These are phyloP conservation scores for Lepidonotus clava DNA, from an alignment of 2,888 invertebrate genomes.

Conservation along the genomic window DNA sequence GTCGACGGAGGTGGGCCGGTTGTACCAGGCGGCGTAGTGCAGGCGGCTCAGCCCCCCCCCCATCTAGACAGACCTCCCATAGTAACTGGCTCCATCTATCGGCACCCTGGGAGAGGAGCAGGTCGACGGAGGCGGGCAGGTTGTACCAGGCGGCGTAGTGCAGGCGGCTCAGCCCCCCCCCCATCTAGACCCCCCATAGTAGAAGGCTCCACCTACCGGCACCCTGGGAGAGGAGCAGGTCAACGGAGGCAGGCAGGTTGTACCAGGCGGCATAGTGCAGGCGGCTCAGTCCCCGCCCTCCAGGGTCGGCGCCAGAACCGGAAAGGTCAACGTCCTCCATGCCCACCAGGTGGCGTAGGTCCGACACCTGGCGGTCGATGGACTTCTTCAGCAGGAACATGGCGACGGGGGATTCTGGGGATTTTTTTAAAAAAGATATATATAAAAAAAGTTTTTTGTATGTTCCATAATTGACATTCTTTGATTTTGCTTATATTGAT, in stretches of 20 bases:
- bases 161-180: conserved; percentile 72
- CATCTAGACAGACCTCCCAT: no score
- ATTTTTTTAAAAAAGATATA: no score
- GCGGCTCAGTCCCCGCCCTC: conserved; percentile 65
- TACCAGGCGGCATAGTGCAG: conserved; percentile 81
- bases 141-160: conserved; percentile 73
- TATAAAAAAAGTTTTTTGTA: no score
- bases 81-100: no score
- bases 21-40: conserved; percentile 81
- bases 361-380: conserved; percentile 50
- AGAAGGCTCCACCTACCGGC: background rate
- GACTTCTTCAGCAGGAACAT: conserved; percentile 49
- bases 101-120: no score
- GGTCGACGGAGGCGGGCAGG: background rate
- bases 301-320: conserved; percentile 65
- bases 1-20: conserved; percentile 76
- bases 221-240: conserved; percentile 71
- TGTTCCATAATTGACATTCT: no score
- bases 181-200: no score
- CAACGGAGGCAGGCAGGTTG: conserved; percentile 77
- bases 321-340: conserved; percentile 17
- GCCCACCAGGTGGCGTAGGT: conserved; percentile 44
- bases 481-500: no score
- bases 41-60: conserved; percentile 72
- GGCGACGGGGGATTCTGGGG: no score